A percentile compares a stretch with the other conserved stretches of the same genome.
Evolutionary conservation across 2,113 vertebrate genomes (phyloP).

Genomic region (Oenanthe oenanthe): DNA sequence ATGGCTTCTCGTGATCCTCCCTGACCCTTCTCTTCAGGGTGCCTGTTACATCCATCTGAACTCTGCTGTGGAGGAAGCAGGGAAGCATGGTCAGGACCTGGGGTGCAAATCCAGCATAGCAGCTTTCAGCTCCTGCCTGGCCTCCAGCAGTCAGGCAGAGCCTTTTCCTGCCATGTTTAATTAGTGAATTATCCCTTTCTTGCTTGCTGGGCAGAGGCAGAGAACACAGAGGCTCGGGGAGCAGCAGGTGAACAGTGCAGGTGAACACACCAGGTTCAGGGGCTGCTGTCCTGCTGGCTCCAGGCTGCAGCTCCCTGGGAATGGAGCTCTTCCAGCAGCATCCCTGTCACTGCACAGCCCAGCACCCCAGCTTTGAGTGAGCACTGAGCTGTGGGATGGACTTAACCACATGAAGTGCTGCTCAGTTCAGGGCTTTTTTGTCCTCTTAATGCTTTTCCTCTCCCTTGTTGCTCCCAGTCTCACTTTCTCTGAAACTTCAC

Average conservation of each 20-base stretch:
- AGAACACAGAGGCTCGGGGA: background rate
- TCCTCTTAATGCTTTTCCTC: conserved; percentile 41
- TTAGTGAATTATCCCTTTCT: background rate
- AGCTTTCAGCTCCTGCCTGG: background rate
- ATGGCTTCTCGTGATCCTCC: background rate
- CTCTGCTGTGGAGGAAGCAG: background rate
- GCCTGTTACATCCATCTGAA: background rate
- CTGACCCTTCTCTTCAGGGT: background rate
- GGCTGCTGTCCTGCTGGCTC: background rate
- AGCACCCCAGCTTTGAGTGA: background rate
- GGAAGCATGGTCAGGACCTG: background rate
- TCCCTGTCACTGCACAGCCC: background rate
- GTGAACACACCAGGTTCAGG: accelerated
- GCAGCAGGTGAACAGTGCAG: background rate
- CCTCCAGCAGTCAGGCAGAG: background rate
- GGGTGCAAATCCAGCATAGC: background rate
- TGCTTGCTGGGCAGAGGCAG: background rate
- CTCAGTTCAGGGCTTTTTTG: conserved; percentile 34
- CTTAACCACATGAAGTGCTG: conserved; percentile 38
- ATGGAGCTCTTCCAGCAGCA: background rate
- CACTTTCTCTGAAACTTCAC: conserved; percentile 17
- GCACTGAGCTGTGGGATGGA: conserved; percentile 44
- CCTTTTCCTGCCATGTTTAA: background rate
- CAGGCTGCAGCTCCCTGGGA: background rate
- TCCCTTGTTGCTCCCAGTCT: conserved; percentile 20